phyloP scores from a whole-genome alignment of 2,888 invertebrate species.

The Prosopocoilus inquinatus region DNA sequence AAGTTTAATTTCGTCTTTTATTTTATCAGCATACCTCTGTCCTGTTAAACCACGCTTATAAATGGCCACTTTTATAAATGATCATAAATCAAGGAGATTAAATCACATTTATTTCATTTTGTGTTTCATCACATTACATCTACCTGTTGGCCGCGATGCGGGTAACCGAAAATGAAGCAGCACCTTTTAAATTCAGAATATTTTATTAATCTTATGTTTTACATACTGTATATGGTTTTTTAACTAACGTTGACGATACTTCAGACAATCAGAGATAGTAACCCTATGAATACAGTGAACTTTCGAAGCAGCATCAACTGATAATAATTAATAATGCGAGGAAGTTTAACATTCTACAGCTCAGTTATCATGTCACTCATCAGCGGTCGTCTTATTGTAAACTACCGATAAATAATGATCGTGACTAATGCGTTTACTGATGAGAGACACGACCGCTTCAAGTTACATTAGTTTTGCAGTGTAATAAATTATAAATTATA shows the following conservation, averaged over 20 bases:
- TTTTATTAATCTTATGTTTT: slow-evolving; percentile 14
- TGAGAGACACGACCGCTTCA: slow-evolving; percentile 40
- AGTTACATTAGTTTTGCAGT: slow-evolving; percentile 36
- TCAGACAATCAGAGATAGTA: slow-evolving; percentile 2
- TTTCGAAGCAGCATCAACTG: slow-evolving; percentile 20
- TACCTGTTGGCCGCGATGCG: not conserved
- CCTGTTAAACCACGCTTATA: not conserved
- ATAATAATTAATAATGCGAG: slow-evolving; percentile 38
- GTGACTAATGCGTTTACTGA: slow-evolving; percentile 37
- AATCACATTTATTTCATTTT: not conserved
- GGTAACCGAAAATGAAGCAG: slow-evolving; percentile 1
- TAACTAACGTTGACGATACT: not conserved
- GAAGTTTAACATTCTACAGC: slow-evolving; percentile 38
- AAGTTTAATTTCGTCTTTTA: not conserved
- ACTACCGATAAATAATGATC: slow-evolving; percentile 38
- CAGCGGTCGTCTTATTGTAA: slow-evolving; percentile 33
- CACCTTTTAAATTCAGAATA: slow-evolving; percentile 12
- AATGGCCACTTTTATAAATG: slow-evolving; percentile 1
- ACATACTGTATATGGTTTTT: slow-evolving; percentile 16
- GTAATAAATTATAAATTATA: slow-evolving; percentile 45
- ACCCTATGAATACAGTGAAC: slow-evolving; percentile 4
- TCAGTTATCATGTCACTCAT: slow-evolving; percentile 41
- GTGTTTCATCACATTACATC: not conserved
- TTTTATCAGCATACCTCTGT: not conserved
- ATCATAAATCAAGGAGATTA: not conserved